Evolutionary conservation across 2,113 vertebrate genomes (phyloP), one percentile per base, ranked within the genome.

Genomic region (Microcebus lehilahytsara): DNA sequence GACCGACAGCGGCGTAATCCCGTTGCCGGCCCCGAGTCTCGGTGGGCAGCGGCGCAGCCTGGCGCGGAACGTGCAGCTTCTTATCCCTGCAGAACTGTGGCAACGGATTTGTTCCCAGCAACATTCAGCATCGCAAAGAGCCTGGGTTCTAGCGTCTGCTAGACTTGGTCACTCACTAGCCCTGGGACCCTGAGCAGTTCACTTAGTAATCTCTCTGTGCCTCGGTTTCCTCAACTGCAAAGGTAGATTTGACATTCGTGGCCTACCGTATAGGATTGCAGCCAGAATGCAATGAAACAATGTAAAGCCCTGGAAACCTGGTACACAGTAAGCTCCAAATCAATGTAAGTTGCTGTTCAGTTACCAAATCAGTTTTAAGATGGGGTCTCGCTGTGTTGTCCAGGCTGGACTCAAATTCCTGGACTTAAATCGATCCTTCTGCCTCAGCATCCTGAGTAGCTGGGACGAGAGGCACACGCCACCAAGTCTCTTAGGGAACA

Each of bases 31-130:
- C 16, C 13, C 3, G 3, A 12, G 19, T 66, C 49, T 0, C 4
- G 14, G 12, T 0, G 5, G 3, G 32, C 1, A 14, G 30, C 37
- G 3, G 51, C 2, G 37, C 0, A 20, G 17, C 9, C 64, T 22
- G 37, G 40, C 71, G 5, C 3, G 16, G 81, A 5, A 9, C 71
- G 81, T 2, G 0, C 1, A 0, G 22, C 30, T 77, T 19, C 23
- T 20, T 17, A 60, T 17, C 51, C 27, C 0, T 9, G 17, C 0
- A 30, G 23, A 30, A 3, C 13, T 1, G 3, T 2, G 17, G 4
- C 42, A 34, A 2, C 42, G 1, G 16, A 34, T 53, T 66, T 80
- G 77, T 42, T 25, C 62, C 30, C 0, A 6, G 62, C 5, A 1
- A 16, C 20, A 40, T 30, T 13, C 12, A 2, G 23, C 17, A 9